Conservation (phyloP, 1,140 invertebrate species). For the Ceratina australensis region DNA sequence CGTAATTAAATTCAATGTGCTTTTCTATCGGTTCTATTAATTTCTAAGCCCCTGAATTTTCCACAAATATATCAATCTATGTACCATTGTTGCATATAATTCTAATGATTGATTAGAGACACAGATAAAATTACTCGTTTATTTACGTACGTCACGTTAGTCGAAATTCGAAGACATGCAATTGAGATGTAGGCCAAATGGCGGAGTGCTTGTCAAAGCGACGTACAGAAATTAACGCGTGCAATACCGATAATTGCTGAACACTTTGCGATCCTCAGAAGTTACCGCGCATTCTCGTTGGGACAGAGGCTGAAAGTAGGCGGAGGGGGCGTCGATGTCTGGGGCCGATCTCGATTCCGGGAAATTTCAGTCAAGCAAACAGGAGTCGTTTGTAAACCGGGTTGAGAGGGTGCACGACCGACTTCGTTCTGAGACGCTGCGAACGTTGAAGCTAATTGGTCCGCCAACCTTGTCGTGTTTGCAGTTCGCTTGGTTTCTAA, state of each 20-base stretch:
- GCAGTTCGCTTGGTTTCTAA: slow-evolving; percentile 46
- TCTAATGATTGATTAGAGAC: too few relatives aligned
- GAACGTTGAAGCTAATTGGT: slow-evolving; percentile 47
- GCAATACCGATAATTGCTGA: slow-evolving; percentile 6
- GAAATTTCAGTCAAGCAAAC: slow-evolving; percentile 40
- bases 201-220: background rate
- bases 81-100: too few relatives aligned
- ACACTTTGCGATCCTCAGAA: slow-evolving; percentile 12
- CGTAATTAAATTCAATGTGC: too few relatives aligned
- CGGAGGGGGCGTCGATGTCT: background rate
- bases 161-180: too few relatives aligned
- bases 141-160: too few relatives aligned
- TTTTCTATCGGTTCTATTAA: too few relatives aligned
- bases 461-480: slow-evolving; percentile 42
- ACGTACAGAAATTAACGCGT: background rate
- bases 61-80: too few relatives aligned
- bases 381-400: slow-evolving; percentile 37
- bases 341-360: slow-evolving; percentile 34
- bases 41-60: too few relatives aligned
- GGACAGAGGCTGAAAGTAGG: background rate
- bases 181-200: too few relatives aligned
- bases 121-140: too few relatives aligned
- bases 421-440: slow-evolving; percentile 30
- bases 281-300: slow-evolving; percentile 1
- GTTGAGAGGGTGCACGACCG: background rate